A percentile compares a stretch with the other conserved stretches of the same genome.
These are phyloP conservation scores for Ophraella communa DNA, from an alignment of 2,888 invertebrate genomes.

Conservation along the genomic window DNA sequence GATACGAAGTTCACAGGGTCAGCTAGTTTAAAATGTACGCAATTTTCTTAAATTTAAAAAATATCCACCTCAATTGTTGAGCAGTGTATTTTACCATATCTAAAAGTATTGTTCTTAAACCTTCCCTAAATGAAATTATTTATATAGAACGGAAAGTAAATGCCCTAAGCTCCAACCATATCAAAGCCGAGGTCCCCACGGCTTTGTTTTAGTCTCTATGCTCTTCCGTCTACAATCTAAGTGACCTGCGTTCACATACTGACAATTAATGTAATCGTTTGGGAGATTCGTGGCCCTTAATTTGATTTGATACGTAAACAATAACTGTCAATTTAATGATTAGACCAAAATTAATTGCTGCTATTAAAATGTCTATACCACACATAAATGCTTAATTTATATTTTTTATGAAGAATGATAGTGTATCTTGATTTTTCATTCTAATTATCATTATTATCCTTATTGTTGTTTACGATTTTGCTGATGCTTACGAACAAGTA, in stretches of 20 bases:
- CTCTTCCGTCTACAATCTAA: background rate
- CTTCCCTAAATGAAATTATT: background rate
- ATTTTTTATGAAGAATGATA: no score
- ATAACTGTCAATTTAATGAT: background rate
- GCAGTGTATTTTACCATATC: background rate
- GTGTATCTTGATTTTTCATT: no score
- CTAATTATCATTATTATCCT: no score
- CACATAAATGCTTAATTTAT: no score
- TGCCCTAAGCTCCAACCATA: background rate
- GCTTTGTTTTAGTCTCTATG: background rate
- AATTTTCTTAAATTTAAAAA: no score
- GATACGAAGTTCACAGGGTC: no score
- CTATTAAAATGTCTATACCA: background rate
- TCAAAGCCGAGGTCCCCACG: background rate
- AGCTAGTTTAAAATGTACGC: no score
- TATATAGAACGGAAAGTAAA: background rate
- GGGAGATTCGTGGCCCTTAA: background rate
- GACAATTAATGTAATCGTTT: background rate
- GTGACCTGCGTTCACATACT: background rate
- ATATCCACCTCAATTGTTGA: no score
- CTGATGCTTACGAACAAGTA: no score
- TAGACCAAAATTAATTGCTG: background rate
- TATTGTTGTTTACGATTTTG: no score
- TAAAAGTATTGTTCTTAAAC: background rate
- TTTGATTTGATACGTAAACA: background rate